Evolutionary conservation across 2,888 invertebrate genomes (phyloP), one percentile per base, ranked within the genome.

Genomic region (Torymus tubicola): DNA sequence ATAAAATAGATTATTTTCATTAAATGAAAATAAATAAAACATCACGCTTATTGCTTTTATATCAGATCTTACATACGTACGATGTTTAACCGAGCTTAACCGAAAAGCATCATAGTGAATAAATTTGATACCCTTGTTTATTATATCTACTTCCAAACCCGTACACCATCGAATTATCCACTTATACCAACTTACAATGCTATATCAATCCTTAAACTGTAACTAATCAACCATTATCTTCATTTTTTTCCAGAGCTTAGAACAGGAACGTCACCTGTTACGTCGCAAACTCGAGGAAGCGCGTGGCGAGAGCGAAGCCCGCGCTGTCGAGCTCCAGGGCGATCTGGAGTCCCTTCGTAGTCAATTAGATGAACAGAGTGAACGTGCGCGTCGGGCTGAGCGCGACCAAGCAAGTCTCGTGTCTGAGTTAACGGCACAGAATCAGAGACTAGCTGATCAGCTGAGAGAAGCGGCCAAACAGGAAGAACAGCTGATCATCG

Each of bases 241-340:
- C 50, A 16, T n/a, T n/a, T 67, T 21, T 5, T n/a, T 5, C 0
- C 93, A 98, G 98, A 95, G 95, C 89, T 93, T 98, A 90, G 97
- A 98, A 91, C 98, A 98, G 91, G 98, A 98, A 91, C 95, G 97
- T 86, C 96, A 98, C 91, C 93, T 96, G 72, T 93, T 98, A 72
- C 93, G 96, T 81, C 93, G 98, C 82, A 96, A 96, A 87, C 92
- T 98, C 88, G 96, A 96, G 86, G 95, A 96, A 61, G 94, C 96
- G 61, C 95, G 96, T 89, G 95, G 96, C 52, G 98, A 98, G 91
- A 96, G 96, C 90, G 98, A 98, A 86, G 95, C 96, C 71, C 93
- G 96, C 84, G 93, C 97, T 65, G 91, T 96, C 86, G 98, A 98
- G 90, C 93, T 98, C 64, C 97, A 98, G 91, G 95, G 96, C 85